A percentile compares a stretch with the other conserved stretches of the same genome.
These are phyloP conservation scores for Idaea dimidiata DNA, from an alignment of 2,888 invertebrate species.

Conservation along the genomic window DNA sequence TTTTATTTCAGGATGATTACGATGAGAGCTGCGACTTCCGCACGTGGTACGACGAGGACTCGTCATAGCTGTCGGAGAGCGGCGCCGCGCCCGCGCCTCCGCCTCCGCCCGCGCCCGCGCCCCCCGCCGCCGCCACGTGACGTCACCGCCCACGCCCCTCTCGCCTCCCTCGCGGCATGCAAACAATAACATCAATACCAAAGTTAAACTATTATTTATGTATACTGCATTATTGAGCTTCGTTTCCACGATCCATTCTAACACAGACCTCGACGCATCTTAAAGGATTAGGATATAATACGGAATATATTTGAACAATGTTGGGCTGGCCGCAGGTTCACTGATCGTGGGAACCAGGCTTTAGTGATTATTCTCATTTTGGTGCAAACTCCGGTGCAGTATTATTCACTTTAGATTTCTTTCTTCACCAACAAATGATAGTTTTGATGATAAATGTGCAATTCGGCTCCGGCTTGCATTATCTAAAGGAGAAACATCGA, in stretches of 20 bases:
- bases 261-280: too few relatives aligned
- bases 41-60: conserved; percentile 75
- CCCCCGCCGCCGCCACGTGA: conserved; percentile 37
- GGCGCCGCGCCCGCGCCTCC: conserved; percentile 36
- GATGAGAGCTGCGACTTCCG: conserved; percentile 72
- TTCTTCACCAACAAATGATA: conserved; percentile 20
- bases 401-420: conserved; percentile 47
- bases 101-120: too few relatives aligned
- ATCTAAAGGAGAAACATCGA: neutral
- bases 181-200: conserved; percentile 69
- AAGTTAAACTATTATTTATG: conserved; percentile 58
- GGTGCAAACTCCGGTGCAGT: conserved; percentile 51
- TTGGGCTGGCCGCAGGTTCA: too few relatives aligned
- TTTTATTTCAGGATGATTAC: conserved; percentile 64
- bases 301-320: too few relatives aligned
- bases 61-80: conserved; percentile 60
- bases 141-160: conserved; percentile 29
- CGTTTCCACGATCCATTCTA: too few relatives aligned
- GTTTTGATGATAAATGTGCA: conserved; percentile 21
- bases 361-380: conserved; percentile 44
- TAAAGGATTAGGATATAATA: too few relatives aligned
- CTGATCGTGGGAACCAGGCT: too few relatives aligned
- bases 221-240: conserved; percentile 61
- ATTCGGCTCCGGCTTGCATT: conserved; percentile 2
- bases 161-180: conserved; percentile 16